Percentiles rank a stretch among this genome's conserved stretches.
Evolutionary conservation across 2,797 vertebrate species (phyloP).

Genomic region (Cirrhinus molitorella): DNA sequence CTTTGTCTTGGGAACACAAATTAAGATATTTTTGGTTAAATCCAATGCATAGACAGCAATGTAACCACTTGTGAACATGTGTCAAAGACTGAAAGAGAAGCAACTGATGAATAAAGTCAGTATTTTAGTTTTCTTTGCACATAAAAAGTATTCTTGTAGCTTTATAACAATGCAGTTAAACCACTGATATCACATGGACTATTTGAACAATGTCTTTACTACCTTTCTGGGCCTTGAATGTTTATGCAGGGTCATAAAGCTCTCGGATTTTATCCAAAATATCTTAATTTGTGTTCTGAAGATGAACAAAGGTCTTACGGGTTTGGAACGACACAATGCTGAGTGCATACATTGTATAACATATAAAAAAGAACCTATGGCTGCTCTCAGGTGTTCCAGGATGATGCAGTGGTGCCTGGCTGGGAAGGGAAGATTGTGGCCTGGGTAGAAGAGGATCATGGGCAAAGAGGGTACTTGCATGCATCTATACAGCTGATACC

Average conservation of each 20-base stretch:
- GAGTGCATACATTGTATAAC: not conserved
- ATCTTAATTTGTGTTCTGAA: not conserved
- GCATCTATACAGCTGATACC: not conserved
- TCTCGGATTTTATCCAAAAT: not conserved
- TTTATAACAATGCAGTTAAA: no score
- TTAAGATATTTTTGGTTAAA: not conserved
- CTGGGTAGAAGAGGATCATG: slow-evolving; percentile 98
- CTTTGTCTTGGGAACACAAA: not conserved
- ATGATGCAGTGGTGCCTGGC: slow-evolving; percentile 93
- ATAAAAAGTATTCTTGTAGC: no score
- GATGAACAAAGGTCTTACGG: not conserved
- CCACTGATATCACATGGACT: no score
- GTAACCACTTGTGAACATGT: no score
- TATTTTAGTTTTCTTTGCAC: no score
- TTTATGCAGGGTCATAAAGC: not conserved
- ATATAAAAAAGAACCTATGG: not conserved
- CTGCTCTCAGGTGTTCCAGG: slow-evolving; percentile 88
- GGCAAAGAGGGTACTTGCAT: slow-evolving; percentile 75
- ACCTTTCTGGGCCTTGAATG: not conserved
- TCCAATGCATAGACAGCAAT: not conserved
- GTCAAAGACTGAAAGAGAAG: no score
- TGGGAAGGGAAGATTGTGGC: slow-evolving; percentile 99
- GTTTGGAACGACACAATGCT: not conserved
- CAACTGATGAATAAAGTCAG: no score
- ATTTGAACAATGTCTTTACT: not conserved